Evolutionary conservation across 2,888 invertebrate species (phyloP), one percentile per base, ranked within the genome.

Genomic region (Ectropis crepuscularia): DNA sequence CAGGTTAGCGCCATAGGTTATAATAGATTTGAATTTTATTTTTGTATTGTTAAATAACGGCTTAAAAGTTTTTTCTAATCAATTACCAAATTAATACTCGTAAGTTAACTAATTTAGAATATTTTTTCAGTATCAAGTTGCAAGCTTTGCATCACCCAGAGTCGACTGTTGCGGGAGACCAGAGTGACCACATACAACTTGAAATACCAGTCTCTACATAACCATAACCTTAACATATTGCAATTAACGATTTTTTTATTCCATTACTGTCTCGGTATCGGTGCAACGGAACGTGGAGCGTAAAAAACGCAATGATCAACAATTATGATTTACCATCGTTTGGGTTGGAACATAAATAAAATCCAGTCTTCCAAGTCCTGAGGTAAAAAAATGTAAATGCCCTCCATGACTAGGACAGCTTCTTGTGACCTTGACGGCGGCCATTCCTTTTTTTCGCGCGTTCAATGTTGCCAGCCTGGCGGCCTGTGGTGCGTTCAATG

Each of bases 371-470:
- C 81, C 78, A 79, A 80, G 80, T 79, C 81, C 80, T 83, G 83
- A 77, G 79, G 80, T 84, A 87, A 89, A 91, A 61, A 70, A 89
- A 88, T 86, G 86, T 89, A 86, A 88, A 88, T 86, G 89, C 88
- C 87, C 89, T 90, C 89, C 83, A 79, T 86, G 89, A 89, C 91
- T 92, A 91, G 90, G 91, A 91, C 92, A 90, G 89, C 91, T 89
- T 90, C 88, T 88, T 83, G 81, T 79, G 92, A 90, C 92, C 92
- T 92, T 92, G 91, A 77, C 70, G 82, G 80, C 87, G 86, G 89
- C 90, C 90, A 89, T 91, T 88, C 86, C 85, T 89, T 89, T 89
- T 90, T 90, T 89, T 88, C 86, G 82, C 87, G 85, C 87, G 87
- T 80, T 89, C 90, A 90, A 89, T 91, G 92, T 90, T 90, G 85